Base-by-base conservation (phyloP, 2,113 vertebrate genomes). In the Oncorhynchus mykiss region DNA sequence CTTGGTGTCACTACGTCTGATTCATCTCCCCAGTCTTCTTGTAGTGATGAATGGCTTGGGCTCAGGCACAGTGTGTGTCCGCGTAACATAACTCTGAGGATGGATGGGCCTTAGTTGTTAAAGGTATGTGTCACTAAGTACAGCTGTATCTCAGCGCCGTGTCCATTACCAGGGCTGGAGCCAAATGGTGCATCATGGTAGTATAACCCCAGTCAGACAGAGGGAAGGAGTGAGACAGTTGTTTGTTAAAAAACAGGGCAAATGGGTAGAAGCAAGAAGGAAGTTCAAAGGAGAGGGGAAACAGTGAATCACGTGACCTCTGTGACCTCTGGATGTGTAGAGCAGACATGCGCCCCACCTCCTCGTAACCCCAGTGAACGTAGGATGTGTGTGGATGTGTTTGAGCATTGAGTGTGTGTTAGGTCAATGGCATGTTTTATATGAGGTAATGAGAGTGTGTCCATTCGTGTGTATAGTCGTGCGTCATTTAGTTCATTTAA, bases 241-340 rank as follows among this genome's bases (percentile, higher is more conserved):
- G 60, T 65, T 65, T 22, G 73, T 80, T 76, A 65, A 82, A 80
- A 80, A 73, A 79, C 7, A 71, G 77, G 72, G 79, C 78, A 79
- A 83, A 79, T 66, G 76, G 82, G 77, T 69, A 20, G 39, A 80
- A 82, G 79, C 65, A 79, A 85, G 76, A 67, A 68, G 68, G 75
- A 51, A 29, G 80, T 83, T 88, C 79, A 88, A 86, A 88, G 73
- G 74, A 77, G 48, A 68, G 51, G n/a, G 9, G 73, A n/a, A 73
- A 77, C 24, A 54, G 73, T 87, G 89, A 91, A 89, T 86, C 78
- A 62, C 77, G 72, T 82, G 81, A 87, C 82, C 87, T 54, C 24
- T 0, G 27, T 72, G 72, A 80, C 80, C 73, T 77, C 75, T 8
- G 77, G 78, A 75, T 67, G 1, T 84, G 73, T 12, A 48, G 66